Evolutionary conservation across 2,113 vertebrate genomes (phyloP).

Genomic region (Apodemus speciosus): DNA sequence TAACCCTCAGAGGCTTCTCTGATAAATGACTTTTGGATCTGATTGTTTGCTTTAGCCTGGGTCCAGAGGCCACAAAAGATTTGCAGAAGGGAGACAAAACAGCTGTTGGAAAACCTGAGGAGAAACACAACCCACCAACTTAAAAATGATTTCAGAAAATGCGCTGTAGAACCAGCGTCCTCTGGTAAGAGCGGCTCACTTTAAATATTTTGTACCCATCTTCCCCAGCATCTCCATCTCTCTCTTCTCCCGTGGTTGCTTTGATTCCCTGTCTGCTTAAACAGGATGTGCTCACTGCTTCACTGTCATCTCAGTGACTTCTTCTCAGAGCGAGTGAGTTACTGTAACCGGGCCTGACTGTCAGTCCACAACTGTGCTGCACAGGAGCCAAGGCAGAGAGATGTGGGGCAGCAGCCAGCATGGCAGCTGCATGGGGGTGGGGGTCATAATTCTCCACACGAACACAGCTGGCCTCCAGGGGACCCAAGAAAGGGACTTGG

Average conservation of each 20-base stretch:
- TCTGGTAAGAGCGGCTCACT: not conserved
- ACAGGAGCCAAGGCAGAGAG: not conserved
- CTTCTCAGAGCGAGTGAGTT: constrained; percentile 9
- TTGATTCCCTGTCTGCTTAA: not conserved
- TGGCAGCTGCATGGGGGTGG: not conserved
- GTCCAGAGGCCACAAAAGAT: not conserved
- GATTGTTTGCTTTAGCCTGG: not conserved
- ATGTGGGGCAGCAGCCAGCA: fast-evolving
- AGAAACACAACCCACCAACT: not conserved
- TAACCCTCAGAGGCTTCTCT: not conserved
- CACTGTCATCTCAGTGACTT: not conserved
- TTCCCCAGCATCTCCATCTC: not conserved
- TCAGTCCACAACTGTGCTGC: not conserved
- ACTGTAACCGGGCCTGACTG: not conserved
- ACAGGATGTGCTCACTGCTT: not conserved
- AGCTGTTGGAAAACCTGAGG: not conserved
- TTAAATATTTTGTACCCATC: not conserved
- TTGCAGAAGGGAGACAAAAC: not conserved
- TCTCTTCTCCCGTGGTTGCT: not conserved
- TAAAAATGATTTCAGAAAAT: not conserved
- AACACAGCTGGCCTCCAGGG: not conserved
- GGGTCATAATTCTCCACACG: not conserved
- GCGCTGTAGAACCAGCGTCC: not conserved
- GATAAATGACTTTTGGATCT: not conserved
- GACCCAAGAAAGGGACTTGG: not conserved